Conservation (phyloP, 2,888 invertebrate species). For the Geotrupes spiniger region DNA sequence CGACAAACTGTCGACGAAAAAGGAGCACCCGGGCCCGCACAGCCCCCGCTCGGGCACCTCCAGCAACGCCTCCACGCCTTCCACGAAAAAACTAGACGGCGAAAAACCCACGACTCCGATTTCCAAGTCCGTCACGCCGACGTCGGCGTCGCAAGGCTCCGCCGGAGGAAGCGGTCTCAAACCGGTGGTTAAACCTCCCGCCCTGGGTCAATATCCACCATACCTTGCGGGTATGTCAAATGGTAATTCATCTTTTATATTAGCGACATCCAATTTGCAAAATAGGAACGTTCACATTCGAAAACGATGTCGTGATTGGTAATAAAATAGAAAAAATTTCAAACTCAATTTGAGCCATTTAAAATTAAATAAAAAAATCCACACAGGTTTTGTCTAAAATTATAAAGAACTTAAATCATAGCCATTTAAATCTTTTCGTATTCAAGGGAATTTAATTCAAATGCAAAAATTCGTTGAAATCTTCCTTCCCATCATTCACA, state of each 20-base stretch:
- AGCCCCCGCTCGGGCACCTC: constrained; percentile 81
- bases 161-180: constrained; percentile 55
- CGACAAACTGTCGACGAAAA: constrained; percentile 74
- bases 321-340: no score
- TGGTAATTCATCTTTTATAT: constrained; percentile 43
- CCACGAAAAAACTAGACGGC: constrained; percentile 77
- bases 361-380: no score
- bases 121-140: constrained; percentile 86
- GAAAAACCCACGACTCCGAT: constrained; percentile 90
- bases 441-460: no score
- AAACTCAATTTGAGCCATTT: no score
- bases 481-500: no score
- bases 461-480: no score
- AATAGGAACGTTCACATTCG: no score
- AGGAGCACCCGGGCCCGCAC: constrained; percentile 70
- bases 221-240: constrained; percentile 53
- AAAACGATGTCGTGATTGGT: no score
- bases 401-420: no score
- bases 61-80: constrained; percentile 87
- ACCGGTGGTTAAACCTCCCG: constrained; percentile 55
- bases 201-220: constrained; percentile 61
- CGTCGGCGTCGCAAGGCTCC: constrained; percentile 54
- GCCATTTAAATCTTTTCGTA: no score
- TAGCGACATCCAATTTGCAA: neutral
- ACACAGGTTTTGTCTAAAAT: no score